These are phyloP conservation scores for Mormoops blainvillei DNA, from an alignment of 2,113 vertebrate genomes.

Conservation along the genomic window DNA sequence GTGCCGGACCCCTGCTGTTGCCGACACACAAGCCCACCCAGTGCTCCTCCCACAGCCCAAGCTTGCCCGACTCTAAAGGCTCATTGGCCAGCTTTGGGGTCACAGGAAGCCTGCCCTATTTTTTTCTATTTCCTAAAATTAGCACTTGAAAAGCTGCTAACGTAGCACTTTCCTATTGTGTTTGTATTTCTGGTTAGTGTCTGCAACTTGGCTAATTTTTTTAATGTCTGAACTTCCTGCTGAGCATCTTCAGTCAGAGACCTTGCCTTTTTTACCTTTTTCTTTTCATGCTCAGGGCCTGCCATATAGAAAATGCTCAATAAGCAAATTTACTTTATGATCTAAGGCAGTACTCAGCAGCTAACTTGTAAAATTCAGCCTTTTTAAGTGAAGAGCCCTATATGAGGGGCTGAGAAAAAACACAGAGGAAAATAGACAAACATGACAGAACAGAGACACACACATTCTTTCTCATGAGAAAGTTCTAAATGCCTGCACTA, in stretches of 20 bases:
- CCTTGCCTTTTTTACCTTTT: neutral
- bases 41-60: neutral
- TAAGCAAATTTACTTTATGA: neutral
- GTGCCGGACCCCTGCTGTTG: accelerated
- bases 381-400: neutral
- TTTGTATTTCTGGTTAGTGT: neutral
- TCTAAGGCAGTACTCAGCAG: neutral
- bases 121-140: neutral
- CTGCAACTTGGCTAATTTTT: neutral
- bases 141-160: neutral
- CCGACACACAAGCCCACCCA: accelerated
- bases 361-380: neutral
- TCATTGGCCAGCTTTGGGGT: neutral
- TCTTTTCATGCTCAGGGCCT: neutral
- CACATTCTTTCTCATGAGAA: neutral
- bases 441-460: neutral
- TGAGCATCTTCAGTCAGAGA: neutral
- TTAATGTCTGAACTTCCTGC: neutral
- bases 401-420: neutral
- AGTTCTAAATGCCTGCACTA: neutral
- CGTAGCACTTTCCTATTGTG: neutral
- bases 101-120: neutral
- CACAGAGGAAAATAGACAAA: neutral
- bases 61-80: neutral
- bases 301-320: neutral